phyloP scores from a whole-genome alignment of 2,888 invertebrate genomes.

The Vannuccia rotundouncinata region DNA sequence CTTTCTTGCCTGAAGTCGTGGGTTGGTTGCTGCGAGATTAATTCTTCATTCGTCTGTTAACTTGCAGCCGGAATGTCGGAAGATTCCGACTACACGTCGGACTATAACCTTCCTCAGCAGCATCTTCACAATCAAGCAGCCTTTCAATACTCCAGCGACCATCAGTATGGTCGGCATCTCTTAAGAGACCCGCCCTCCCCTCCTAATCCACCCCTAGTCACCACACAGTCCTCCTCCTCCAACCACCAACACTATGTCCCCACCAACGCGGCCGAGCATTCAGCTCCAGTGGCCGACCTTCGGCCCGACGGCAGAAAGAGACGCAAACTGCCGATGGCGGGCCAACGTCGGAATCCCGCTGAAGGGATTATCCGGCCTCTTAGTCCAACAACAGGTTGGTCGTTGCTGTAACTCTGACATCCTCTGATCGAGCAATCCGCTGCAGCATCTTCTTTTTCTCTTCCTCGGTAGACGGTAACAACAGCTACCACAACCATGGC shows the following conservation, averaged over 20 bases:
- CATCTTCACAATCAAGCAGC: constrained; percentile 80
- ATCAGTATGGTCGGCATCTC: constrained; percentile 42
- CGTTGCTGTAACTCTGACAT: no score
- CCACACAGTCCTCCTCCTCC: constrained; percentile 31
- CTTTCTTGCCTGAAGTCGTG: no score
- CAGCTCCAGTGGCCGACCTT: constrained; percentile 34
- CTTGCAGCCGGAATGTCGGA: constrained; percentile 68
- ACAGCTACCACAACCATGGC: no score
- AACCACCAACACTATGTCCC: not conserved
- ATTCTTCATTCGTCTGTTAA: no score
- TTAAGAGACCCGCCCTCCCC: constrained; percentile 29
- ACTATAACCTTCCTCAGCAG: constrained; percentile 75
- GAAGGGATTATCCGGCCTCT: not conserved
- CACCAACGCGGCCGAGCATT: not conserved
- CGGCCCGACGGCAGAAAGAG: constrained; percentile 43
- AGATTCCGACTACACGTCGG: constrained; percentile 92
- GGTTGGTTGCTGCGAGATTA: no score
- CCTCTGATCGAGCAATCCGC: no score
- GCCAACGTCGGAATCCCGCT: not conserved
- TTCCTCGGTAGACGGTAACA: no score
- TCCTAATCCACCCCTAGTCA: constrained; percentile 34
- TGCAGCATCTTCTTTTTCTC: no score
- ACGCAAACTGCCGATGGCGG: constrained; percentile 58
- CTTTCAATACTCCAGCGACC: constrained; percentile 63
- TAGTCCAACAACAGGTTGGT: not conserved